Conservation (phyloP, 2,797 vertebrate species). For the Trichosurus vulpecula region DNA sequence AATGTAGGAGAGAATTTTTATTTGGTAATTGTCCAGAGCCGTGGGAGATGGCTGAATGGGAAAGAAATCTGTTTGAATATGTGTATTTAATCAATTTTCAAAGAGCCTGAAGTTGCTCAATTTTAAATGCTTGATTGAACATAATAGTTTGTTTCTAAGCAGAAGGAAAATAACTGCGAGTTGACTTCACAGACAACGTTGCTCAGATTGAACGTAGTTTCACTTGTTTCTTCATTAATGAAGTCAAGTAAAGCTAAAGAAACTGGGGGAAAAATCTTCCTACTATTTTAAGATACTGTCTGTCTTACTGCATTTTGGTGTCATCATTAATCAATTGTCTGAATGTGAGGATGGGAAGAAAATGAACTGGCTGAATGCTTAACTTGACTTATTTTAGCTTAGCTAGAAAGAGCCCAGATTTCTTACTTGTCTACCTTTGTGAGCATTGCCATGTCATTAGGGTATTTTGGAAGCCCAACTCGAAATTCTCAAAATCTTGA, state of each 20-base stretch:
- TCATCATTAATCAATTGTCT: conserved; percentile 73
- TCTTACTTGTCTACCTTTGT: conserved; percentile 22
- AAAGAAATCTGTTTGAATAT: conserved; percentile 62
- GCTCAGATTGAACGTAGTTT: conserved; percentile 45
- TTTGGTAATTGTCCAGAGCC: conserved; percentile 30
- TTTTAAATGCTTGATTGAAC: conserved; percentile 74
- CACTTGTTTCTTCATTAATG: conserved; percentile 45
- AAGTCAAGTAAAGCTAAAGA: conserved; percentile 57
- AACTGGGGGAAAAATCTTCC: neutral
- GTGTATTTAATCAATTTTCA: conserved; percentile 74
- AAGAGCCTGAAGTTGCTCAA: conserved; percentile 66
- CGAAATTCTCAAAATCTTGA: conserved; percentile 33
- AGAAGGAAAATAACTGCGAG: conserved; percentile 62
- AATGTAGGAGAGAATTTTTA: conserved; percentile 47
- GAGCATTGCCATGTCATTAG: conserved; percentile 31
- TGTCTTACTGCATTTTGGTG: conserved; percentile 60
- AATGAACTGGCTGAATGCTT: conserved; percentile 28
- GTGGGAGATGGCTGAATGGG: conserved; percentile 40
- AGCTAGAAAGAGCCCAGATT: conserved; percentile 20
- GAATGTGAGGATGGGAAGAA: conserved; percentile 43
- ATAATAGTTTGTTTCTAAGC: conserved; percentile 64
- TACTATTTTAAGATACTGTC: conserved; percentile 72
- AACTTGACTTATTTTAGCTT: conserved; percentile 12
- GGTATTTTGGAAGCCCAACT: conserved; percentile 34
- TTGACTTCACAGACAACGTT: conserved; percentile 57